Evolutionary conservation across 2,888 invertebrate species (phyloP).

Genomic region (Drosophila recens): DNA sequence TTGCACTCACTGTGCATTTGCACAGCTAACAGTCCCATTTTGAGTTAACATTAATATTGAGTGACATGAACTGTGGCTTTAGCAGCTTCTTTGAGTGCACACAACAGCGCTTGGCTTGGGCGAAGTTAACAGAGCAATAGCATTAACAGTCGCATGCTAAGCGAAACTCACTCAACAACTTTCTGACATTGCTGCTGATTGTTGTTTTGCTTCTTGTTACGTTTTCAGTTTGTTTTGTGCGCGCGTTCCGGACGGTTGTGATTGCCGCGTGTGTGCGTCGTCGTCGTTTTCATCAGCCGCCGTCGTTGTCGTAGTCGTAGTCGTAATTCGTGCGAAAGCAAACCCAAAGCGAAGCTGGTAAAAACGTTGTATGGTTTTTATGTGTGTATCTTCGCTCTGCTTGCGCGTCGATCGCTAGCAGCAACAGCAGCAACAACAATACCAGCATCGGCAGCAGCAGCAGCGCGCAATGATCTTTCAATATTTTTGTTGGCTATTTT

Average conservation of each 20-base stretch:
- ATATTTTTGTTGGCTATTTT: slow-evolving; percentile 65
- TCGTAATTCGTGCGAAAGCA: slow-evolving; percentile 46
- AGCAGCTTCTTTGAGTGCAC: slow-evolving; percentile 3
- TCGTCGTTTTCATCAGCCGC: slow-evolving; percentile 32
- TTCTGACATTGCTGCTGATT: slow-evolving; percentile 26
- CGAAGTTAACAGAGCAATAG: slow-evolving; percentile 34
- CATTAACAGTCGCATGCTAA: slow-evolving; percentile 47
- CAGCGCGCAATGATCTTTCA: slow-evolving; percentile 58
- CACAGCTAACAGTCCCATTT: slow-evolving; percentile 38
- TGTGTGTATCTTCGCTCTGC: slow-evolving; percentile 26
- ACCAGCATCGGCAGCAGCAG: slow-evolving; percentile 2
- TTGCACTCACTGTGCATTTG: slow-evolving; percentile 16
- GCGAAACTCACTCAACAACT: slow-evolving; percentile 46
- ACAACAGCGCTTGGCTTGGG: slow-evolving; percentile 17
- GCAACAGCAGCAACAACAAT: slow-evolving; percentile 17
- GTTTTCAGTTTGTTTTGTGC: slow-evolving; percentile 66
- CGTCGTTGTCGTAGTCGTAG: slow-evolving; percentile 9
- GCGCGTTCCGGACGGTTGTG: slow-evolving; percentile 61
- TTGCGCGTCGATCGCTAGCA: slow-evolving; percentile 47
- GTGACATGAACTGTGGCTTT: slow-evolving; percentile 4
- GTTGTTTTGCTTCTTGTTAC: slow-evolving; percentile 40
- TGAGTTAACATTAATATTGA: slow-evolving; percentile 49
- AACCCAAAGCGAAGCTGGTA: slow-evolving; percentile 59
- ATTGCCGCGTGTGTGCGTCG: slow-evolving; percentile 38
- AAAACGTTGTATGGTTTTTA: slow-evolving; percentile 48